Evolutionary conservation across 2,797 vertebrate species (phyloP), one percentile per base, ranked within the genome.

Genomic region (Steatocranus sp.): DNA sequence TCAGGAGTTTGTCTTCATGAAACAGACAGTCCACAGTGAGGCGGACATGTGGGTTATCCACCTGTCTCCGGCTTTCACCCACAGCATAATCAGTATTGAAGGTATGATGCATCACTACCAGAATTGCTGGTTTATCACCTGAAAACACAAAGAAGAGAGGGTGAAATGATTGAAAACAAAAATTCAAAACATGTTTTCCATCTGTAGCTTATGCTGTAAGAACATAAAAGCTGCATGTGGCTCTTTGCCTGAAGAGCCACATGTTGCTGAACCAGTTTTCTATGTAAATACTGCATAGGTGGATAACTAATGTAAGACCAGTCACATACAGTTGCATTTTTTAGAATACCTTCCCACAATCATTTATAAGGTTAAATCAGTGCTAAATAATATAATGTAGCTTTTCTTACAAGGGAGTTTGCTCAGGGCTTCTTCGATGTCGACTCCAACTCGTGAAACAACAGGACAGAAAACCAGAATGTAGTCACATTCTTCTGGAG

Each of bases 81-180:
- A 0, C 3, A 54, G 1, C 3, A 54, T 15, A 8, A 54, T 8
- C 4, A 27, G 0, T 5, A 25, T 74, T 0, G 12, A 50, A 73
- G 48, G 83, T 91, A 80, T 89, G 88, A 83, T 94, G 91, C 88
- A 92, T 88, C 82, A 92, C 85, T 79, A 91, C 87, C 82, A 93
- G 84, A 11, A 92, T 46, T 2, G 1, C 6, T 14, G 73, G 77
- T 79, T 88, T 92, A 11, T 1, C 8, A 10, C 0, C 90, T 90
- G 82, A 25, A 25, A 51, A 5, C 7, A 78, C 20, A 75, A 8
- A 82, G 4, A 43, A 25, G 12, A 41, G 36, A 43, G 8, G 38
- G 15, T 27, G 63, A 70, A 43, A 43, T 27, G 38, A 27, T 27
- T 70, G 5, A 74, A 14, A 17, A 36, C 5, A n/a, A 50, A 51